phyloP scores from a whole-genome alignment of 2,888 invertebrate species.

The Eumerus sabulonum region DNA sequence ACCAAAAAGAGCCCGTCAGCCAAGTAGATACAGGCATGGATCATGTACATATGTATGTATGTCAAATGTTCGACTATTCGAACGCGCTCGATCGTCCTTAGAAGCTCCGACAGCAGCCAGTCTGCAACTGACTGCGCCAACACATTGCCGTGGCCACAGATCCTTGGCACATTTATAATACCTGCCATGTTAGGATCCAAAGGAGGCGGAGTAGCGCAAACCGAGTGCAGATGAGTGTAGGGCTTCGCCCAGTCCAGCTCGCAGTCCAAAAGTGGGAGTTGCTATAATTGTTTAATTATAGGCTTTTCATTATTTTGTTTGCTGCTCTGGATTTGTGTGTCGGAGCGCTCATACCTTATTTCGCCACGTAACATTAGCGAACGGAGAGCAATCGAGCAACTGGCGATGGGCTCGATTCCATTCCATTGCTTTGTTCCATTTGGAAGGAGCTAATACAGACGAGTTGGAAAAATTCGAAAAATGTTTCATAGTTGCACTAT shows the following conservation, averaged over 20 bases:
- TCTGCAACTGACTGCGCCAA: constrained; percentile 7
- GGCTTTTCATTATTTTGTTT: constrained; percentile 75
- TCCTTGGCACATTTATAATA: constrained; percentile 72
- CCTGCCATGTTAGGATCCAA: constrained; percentile 73
- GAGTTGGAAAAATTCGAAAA: constrained; percentile 55
- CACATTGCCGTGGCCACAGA: constrained; percentile 72
- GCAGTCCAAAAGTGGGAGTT: constrained; percentile 79
- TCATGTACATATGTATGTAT: too few species aligned
- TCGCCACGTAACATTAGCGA: constrained; percentile 54
- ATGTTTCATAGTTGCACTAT: constrained; percentile 30
- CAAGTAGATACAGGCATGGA: too few species aligned
- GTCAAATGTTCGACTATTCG: constrained; percentile 5
- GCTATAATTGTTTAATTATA: constrained; percentile 80
- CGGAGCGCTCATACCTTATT: constrained; percentile 50
- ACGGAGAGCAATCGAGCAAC: constrained; percentile 11
- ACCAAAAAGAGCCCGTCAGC: constrained; percentile 48
- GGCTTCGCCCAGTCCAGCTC: constrained; percentile 74
- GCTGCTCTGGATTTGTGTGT: constrained; percentile 74
- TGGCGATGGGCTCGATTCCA: constrained; percentile 11
- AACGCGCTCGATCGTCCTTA: constrained; percentile 44
- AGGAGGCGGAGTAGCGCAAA: constrained; percentile 77
- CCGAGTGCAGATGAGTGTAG: constrained; percentile 70
- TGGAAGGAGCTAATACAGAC: background rate
- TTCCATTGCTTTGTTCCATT: constrained; percentile 1
- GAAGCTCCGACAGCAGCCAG: constrained; percentile 51